Evolutionary conservation across 2,888 invertebrate genomes (phyloP).

Genomic region (Tholera decimalis): DNA sequence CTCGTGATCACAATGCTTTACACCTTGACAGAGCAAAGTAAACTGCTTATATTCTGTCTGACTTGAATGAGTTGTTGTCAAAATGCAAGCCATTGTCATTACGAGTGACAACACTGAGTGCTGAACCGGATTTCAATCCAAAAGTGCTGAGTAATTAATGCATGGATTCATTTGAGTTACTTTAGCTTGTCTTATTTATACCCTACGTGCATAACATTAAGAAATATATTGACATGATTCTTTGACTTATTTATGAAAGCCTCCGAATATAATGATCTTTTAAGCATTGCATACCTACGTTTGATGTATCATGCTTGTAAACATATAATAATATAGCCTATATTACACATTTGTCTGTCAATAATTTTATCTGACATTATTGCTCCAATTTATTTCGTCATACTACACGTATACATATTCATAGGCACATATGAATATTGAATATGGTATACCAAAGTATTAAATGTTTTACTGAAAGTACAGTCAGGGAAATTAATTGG

Average conservation of each 20-base stretch:
- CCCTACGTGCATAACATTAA: slow-evolving; percentile 6
- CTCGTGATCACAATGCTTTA: background rate
- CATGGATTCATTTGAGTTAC: background rate
- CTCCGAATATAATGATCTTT: slow-evolving; percentile 2
- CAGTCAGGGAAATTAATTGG: background rate
- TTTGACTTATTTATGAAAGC: slow-evolving; percentile 17
- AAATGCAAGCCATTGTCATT: slow-evolving; percentile 21
- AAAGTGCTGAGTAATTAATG: background rate
- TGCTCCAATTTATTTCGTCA: background rate
- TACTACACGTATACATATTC: too few relatives aligned
- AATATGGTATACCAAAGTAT: background rate
- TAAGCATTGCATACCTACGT: background rate
- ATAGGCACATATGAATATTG: background rate
- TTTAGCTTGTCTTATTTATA: slow-evolving; percentile 43
- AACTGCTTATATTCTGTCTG: background rate
- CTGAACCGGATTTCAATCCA: background rate
- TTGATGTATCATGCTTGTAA: background rate
- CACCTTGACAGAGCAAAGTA: background rate
- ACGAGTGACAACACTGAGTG: background rate
- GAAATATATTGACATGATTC: slow-evolving; percentile 1
- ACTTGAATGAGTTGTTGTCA: background rate
- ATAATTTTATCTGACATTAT: slow-evolving; percentile 20
- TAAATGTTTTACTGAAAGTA: background rate
- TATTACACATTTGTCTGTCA: background rate
- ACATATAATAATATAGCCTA: background rate